Evolutionary conservation across 1,140 invertebrate genomes (phyloP), one percentile per base, ranked within the genome.

Genomic region (Panagrolaimus sp.): DNA sequence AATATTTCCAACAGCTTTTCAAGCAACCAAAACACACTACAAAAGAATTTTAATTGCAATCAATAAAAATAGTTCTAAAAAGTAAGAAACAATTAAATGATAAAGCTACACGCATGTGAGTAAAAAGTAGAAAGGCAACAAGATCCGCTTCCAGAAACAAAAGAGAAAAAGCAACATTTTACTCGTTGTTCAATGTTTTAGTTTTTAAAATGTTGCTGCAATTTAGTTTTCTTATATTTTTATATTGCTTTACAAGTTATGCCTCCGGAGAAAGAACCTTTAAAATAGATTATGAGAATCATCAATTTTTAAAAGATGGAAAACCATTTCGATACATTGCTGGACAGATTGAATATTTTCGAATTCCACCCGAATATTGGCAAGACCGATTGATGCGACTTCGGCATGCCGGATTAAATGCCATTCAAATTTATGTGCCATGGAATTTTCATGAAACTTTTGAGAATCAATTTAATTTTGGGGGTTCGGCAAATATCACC

Each of bases 311-410:
- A 6, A 88, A 91, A 76, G 91, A 95, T 87, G 92, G 91, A 0
- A 74, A 88, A 78, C 89, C 90, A 0, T 91, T 93, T 79, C 87
- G 87, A 15, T 93, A 92, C 78, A 85, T 93, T 52, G 90, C 91
- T 5, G 94, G 94, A 0, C 91, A 92, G 67, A 88, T 96, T 71
- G 93, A 97, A 83, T 96, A 96, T 83, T 94, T 92, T 80, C 87
- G 94, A 10, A 87, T 92, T 0, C 91, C 91, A 1, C 87, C 87
- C 43, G 85, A 87, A 44, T 90, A 91, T 77, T 96, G 94, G 94
- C 84, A 88, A 72, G 90, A 94, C 75, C 87, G 92, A 72, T 84
- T 97, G 55, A 82, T 86, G 58, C 93, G 93, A 83, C 87, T 94
- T 73, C 87, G 89, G 82, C 89, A 89, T n/a, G 90, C 90, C 65